Evolutionary conservation across 2,888 invertebrate species (phyloP).

Genomic region (Melanostoma mellinum): DNA sequence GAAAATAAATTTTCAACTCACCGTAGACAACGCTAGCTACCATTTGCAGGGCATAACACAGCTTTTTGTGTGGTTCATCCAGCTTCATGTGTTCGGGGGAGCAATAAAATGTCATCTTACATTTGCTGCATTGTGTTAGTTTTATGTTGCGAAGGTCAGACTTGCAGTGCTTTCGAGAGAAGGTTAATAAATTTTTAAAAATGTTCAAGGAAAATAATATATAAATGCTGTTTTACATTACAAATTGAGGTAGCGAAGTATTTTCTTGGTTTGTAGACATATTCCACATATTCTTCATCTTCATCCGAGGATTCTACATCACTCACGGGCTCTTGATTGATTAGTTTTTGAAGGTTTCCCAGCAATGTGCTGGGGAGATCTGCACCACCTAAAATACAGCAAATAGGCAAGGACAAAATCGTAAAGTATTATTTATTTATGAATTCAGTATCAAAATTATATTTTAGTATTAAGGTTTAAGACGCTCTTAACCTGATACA

Average conservation of each 20-base stretch:
- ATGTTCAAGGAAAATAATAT: no score
- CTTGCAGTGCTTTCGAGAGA: conserved; percentile 77
- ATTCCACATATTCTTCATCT: conserved; percentile 85
- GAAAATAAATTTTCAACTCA: conserved; percentile 75
- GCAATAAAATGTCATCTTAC: conserved; percentile 87
- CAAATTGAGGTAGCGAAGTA: conserved; percentile 86
- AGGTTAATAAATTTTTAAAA: conserved; percentile 75
- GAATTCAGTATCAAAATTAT: no score
- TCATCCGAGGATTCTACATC: conserved; percentile 81
- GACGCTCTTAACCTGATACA: no score
- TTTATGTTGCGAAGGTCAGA: conserved; percentile 75
- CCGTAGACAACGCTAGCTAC: conserved; percentile 83
- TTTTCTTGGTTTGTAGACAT: conserved; percentile 86
- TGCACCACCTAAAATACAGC: conserved; percentile 70
- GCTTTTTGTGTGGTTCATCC: conserved; percentile 84
- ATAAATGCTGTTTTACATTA: conserved; percentile 76
- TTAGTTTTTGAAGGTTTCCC: conserved; percentile 78
- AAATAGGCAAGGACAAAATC: no score
- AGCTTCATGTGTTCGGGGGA: conserved; percentile 84
- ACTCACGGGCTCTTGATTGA: conserved; percentile 77
- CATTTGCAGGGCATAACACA: conserved; percentile 85
- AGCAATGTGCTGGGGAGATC: conserved; percentile 76
- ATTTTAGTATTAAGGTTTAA: no score
- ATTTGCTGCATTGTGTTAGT: conserved; percentile 81
- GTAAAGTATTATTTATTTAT: no score